Evolutionary conservation across 2,113 vertebrate genomes (phyloP).

Genomic region (Anhinga anhinga): DNA sequence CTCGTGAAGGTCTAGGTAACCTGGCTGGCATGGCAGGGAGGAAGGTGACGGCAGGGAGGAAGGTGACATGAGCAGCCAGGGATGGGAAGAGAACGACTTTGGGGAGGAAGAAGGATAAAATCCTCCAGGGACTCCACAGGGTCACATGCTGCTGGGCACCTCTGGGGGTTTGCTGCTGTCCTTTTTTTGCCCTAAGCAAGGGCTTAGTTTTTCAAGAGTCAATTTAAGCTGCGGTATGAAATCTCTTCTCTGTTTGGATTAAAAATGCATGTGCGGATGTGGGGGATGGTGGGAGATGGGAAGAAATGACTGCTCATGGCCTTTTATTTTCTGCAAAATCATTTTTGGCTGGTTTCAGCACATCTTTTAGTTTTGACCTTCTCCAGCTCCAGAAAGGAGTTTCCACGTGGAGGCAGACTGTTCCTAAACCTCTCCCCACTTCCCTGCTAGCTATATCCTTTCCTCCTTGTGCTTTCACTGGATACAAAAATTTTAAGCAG

Average conservation of each 20-base stretch:
- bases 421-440: background rate
- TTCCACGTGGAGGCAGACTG: background rate
- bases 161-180: background rate
- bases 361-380: background rate
- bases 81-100: background rate
- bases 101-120: background rate
- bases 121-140: background rate
- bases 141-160: rapidly evolving
- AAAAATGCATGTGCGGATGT: background rate
- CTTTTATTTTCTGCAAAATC: background rate
- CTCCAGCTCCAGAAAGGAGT: background rate
- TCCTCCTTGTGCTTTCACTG: background rate
- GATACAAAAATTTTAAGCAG: background rate
- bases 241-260: background rate
- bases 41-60: background rate
- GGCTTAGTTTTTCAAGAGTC: background rate
- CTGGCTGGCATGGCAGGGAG: background rate
- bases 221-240: background rate
- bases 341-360: background rate
- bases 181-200: background rate
- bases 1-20: background rate
- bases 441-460: background rate
- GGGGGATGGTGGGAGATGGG: background rate
- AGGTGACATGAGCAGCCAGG: background rate
- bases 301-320: background rate